Evolutionary conservation across 2,888 invertebrate species (phyloP).

Genomic region (Erannis defoliaria): DNA sequence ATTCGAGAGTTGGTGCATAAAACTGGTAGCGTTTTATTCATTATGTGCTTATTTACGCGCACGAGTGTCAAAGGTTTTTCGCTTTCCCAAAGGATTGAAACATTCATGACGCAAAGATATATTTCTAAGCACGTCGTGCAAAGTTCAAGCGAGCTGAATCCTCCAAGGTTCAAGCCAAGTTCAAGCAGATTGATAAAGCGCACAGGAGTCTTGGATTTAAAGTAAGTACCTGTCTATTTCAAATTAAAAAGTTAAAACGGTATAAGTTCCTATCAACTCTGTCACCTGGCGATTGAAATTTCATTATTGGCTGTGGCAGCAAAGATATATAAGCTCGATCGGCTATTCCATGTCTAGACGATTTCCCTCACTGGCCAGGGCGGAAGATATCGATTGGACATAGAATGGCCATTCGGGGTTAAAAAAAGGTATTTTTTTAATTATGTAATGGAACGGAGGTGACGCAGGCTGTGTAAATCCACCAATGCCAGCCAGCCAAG

Average conservation of each 20-base stretch:
- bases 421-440: no score
- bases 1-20: no score
- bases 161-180: no score
- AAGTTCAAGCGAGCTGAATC: no score
- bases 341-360: slow-evolving; percentile 46
- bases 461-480: no score
- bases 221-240: background rate
- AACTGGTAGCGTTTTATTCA: no score
- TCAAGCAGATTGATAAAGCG: background rate
- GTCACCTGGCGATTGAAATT: slow-evolving; percentile 8
- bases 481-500: no score
- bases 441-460: no score
- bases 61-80: background rate
- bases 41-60: no score
- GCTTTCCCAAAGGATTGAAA: background rate
- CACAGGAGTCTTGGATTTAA: background rate
- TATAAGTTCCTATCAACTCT: slow-evolving; percentile 13
- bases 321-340: slow-evolving; percentile 28
- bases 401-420: slow-evolving; percentile 10
- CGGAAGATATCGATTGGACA: background rate
- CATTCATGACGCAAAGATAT: background rate
- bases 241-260: slow-evolving; percentile 11
- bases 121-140: background rate
- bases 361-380: slow-evolving; percentile 12
- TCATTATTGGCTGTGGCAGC: slow-evolving; percentile 18